phyloP scores from a whole-genome alignment of 2,113 vertebrate species.

The Equus przewalskii region DNA sequence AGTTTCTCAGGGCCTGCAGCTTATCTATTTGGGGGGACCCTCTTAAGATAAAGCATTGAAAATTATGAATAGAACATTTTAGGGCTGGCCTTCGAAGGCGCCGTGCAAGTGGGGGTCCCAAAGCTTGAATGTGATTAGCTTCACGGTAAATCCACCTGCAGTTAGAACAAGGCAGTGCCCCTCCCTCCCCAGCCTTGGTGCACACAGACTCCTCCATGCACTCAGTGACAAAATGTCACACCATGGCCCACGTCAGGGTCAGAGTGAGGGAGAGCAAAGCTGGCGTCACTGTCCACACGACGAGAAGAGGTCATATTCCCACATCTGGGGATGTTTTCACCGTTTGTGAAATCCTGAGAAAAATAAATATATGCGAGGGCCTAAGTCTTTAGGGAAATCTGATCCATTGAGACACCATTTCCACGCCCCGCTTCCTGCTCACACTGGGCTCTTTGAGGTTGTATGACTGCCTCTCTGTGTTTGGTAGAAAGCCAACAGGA shows the following conservation, averaged over 20 bases:
- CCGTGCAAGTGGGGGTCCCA: not conserved
- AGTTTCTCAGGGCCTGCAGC: not conserved
- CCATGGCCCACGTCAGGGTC: rapidly evolving
- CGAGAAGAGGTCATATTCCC: not conserved
- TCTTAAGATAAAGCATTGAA: not conserved
- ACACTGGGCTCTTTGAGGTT: rapidly evolving
- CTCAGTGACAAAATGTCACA: rapidly evolving
- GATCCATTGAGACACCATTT: not conserved
- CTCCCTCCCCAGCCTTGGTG: too few species aligned
- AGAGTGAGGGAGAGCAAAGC: not conserved
- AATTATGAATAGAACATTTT: not conserved
- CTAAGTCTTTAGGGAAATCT: rapidly evolving
- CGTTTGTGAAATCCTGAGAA: not conserved
- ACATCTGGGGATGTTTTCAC: not conserved
- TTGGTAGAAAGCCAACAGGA: not conserved
- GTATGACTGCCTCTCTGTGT: not conserved
- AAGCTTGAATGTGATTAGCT: too few species aligned
- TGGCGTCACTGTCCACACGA: not conserved
- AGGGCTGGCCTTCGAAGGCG: too few species aligned
- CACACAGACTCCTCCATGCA: not conserved
- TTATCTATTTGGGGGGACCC: rapidly evolving
- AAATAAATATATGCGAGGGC: rapidly evolving
- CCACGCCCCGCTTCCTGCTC: too few species aligned
- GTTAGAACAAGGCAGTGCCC: rapidly evolving
- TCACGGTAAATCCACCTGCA: rapidly evolving